These are phyloP conservation scores for Pentamera pediparva DNA, from an alignment of 53 echinoderm and acorn worm genomes.

Conservation along the genomic window DNA sequence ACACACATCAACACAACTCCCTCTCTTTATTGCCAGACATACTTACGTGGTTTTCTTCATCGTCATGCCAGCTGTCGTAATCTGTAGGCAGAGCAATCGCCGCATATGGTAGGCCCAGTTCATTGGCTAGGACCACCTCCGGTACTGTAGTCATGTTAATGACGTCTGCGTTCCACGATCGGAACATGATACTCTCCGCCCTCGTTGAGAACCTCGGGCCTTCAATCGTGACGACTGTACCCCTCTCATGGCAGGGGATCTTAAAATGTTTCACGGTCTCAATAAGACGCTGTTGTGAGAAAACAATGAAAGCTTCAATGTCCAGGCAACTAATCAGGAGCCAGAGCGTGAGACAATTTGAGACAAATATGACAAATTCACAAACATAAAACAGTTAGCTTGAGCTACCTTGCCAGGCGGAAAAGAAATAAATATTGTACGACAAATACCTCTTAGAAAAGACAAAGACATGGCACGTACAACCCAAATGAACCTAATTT, in stretches of 20 bases:
- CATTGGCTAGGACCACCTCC: constrained; percentile 85
- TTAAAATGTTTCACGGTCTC: constrained; percentile 50
- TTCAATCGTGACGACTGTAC: constrained; percentile 79
- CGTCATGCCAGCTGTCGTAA: constrained; percentile 89
- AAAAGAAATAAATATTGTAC: no score
- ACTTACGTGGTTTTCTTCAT: constrained; percentile 60
- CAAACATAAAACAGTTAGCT: not conserved
- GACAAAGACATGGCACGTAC: no score
- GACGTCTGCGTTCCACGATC: constrained; percentile 63
- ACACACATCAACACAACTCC: not conserved
- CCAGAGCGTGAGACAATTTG: no score
- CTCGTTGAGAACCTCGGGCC: constrained; percentile 85
- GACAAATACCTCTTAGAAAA: no score
- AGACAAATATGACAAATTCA: no score
- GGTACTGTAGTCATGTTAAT: constrained; percentile 99
- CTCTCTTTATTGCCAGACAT: not conserved
- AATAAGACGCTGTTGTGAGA: constrained; percentile 45
- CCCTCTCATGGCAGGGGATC: constrained; percentile 47
- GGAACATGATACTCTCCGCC: constrained; percentile 83
- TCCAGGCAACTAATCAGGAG: no score
- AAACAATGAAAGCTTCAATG: not conserved
- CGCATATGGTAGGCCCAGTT: constrained; percentile 72
- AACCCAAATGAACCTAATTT: no score
- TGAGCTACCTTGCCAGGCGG: no score
- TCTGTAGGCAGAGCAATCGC: constrained; percentile 86